These are phyloP conservation scores for Chamaea fasciata DNA, from an alignment of 2,113 vertebrate genomes.

Conservation along the genomic window DNA sequence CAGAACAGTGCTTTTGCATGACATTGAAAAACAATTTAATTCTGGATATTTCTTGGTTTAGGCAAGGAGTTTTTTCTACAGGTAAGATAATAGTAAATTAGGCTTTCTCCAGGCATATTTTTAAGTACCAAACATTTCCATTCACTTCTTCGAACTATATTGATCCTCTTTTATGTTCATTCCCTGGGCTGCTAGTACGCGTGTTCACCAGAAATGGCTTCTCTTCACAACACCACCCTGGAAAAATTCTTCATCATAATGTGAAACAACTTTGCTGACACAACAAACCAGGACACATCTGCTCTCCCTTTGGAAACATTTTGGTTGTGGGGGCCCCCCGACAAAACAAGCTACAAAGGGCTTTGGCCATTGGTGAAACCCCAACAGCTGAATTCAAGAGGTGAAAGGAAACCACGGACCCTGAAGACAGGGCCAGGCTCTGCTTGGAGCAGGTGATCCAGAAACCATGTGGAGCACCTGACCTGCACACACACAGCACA, in stretches of 20 bases:
- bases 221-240: not conserved
- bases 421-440: not conserved
- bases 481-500: not conserved
- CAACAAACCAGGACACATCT: not conserved
- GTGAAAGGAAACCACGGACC: not conserved
- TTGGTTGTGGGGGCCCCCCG: rapidly evolving
- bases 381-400: not conserved
- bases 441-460: not conserved
- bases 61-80: not conserved
- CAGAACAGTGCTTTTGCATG: not conserved
- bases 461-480: rapidly evolving
- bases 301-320: not conserved
- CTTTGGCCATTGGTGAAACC: not conserved
- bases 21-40: not conserved
- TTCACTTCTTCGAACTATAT: not conserved
- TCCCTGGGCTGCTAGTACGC: not conserved
- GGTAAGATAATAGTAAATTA: not conserved
- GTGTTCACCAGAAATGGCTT: not conserved
- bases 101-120: not conserved
- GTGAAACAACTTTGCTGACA: not conserved
- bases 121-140: not conserved
- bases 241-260: not conserved
- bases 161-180: not conserved
- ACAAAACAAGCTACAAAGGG: not conserved
- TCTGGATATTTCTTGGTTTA: not conserved